These are phyloP conservation scores for Cloeon dipterum DNA, from an alignment of 2,888 invertebrate genomes.

Conservation along the genomic window DNA sequence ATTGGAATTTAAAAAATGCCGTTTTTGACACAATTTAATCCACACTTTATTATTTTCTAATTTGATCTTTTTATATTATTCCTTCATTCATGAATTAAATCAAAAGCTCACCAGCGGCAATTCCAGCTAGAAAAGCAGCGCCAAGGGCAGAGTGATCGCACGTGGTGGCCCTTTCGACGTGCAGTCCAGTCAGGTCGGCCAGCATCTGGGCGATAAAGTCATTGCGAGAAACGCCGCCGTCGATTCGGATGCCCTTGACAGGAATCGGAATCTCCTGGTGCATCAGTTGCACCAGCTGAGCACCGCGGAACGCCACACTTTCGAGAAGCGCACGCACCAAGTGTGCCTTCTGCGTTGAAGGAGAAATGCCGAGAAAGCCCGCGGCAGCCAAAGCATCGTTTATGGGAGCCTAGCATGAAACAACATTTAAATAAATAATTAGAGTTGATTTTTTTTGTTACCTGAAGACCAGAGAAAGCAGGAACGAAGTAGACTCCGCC, in stretches of 20 bases:
- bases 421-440: too few relatives aligned
- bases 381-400: conserved; percentile 67
- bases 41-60: neutral
- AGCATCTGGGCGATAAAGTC: conserved; percentile 77
- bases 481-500: conserved; percentile 73
- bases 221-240: conserved; percentile 91
- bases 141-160: conserved; percentile 71
- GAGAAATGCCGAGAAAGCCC: conserved; percentile 51
- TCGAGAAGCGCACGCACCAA: conserved; percentile 65
- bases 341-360: conserved; percentile 53
- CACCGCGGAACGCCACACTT: conserved; percentile 60
- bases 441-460: conserved; percentile 21
- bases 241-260: conserved; percentile 36
- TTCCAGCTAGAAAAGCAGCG: conserved; percentile 64
- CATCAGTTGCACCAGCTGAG: conserved; percentile 53
- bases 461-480: conserved; percentile 72
- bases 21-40: neutral
- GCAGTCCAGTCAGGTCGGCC: conserved; percentile 53
- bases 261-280: conserved; percentile 37
- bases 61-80: neutral
- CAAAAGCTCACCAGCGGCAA: conserved; percentile 35
- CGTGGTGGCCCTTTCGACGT: conserved; percentile 47
- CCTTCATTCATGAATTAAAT: neutral
- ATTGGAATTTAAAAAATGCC: conserved; percentile 5
- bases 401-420: conserved; percentile 65